These are phyloP conservation scores for Cheilosia pagana DNA, from an alignment of 2,888 invertebrate species.

Conservation along the genomic window DNA sequence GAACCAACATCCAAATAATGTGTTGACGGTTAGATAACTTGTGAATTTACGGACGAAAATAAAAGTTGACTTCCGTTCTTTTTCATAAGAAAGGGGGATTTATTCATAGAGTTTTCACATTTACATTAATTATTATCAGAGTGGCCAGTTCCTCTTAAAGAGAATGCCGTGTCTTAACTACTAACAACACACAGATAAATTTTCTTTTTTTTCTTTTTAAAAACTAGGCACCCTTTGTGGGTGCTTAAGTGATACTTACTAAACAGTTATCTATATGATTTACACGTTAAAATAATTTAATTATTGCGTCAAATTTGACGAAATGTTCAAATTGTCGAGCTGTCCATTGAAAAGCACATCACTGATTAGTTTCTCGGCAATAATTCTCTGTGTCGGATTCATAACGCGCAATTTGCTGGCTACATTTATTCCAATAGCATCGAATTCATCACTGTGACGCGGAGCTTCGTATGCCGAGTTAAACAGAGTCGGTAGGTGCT, in stretches of 20 bases:
- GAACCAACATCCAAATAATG: slow-evolving; percentile 28
- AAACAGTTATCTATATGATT: not conserved
- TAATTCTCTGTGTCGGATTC: slow-evolving; percentile 82
- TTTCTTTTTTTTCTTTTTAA: not conserved
- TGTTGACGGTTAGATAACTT: slow-evolving; percentile 24
- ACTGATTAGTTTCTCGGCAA: slow-evolving; percentile 82
- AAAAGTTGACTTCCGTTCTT: not conserved
- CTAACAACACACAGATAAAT: slow-evolving; percentile 8
- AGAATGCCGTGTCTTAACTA: slow-evolving; percentile 5
- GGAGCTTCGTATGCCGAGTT: slow-evolving; percentile 79
- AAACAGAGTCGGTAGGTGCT: slow-evolving; percentile 81
- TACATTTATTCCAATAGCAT: slow-evolving; percentile 82
- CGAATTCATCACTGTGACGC: slow-evolving; percentile 81
- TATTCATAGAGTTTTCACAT: slow-evolving; percentile 11
- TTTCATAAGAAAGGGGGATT: slow-evolving; percentile 9
- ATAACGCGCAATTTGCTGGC: slow-evolving; percentile 81
- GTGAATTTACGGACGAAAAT: not conserved
- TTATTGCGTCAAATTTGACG: slow-evolving; percentile 78
- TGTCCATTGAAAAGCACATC: slow-evolving; percentile 83
- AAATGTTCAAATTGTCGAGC: slow-evolving; percentile 81
- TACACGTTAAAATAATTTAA: not conserved
- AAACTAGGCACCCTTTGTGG: slow-evolving; percentile 4
- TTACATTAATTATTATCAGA: slow-evolving; percentile 23
- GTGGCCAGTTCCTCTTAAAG: slow-evolving; percentile 4
- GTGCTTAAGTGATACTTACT: slow-evolving; percentile 8